These are phyloP conservation scores for Pristionchus fissidentatus DNA, from an alignment of 2,888 invertebrate genomes.

Conservation along the genomic window DNA sequence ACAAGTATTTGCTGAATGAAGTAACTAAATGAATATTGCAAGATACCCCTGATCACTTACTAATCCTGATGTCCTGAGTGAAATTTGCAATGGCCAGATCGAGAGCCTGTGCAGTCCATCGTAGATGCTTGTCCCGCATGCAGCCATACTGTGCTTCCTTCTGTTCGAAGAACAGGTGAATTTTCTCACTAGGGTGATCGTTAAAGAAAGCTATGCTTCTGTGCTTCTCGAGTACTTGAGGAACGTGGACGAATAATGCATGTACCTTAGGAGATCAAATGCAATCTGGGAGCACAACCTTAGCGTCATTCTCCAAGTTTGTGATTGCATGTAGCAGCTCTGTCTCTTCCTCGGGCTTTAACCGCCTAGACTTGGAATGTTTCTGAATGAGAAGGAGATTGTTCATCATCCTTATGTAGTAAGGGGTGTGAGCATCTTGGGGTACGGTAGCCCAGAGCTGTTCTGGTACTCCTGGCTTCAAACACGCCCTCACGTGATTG, in stretches of 20 bases:
- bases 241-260: constrained; percentile 5
- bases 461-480: background rate
- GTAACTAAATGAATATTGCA: no score
- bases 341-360: background rate
- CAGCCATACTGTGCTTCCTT: background rate
- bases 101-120: constrained; percentile 1
- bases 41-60: no score
- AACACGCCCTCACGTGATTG: background rate
- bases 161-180: background rate
- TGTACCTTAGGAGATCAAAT: background rate
- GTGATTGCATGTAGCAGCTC: background rate
- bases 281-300: background rate
- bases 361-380: background rate
- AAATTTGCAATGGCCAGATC: background rate
- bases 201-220: background rate
- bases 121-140: background rate
- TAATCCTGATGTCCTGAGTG: background rate
- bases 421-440: no score
- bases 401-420: background rate
- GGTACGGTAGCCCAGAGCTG: background rate
- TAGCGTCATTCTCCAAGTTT: background rate
- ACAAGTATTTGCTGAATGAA: no score
- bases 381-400: background rate
- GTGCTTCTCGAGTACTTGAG: background rate
- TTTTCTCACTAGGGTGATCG: background rate